These are phyloP conservation scores for Eolophus roseicapilla DNA, from an alignment of 2,113 vertebrate genomes.

Conservation along the genomic window DNA sequence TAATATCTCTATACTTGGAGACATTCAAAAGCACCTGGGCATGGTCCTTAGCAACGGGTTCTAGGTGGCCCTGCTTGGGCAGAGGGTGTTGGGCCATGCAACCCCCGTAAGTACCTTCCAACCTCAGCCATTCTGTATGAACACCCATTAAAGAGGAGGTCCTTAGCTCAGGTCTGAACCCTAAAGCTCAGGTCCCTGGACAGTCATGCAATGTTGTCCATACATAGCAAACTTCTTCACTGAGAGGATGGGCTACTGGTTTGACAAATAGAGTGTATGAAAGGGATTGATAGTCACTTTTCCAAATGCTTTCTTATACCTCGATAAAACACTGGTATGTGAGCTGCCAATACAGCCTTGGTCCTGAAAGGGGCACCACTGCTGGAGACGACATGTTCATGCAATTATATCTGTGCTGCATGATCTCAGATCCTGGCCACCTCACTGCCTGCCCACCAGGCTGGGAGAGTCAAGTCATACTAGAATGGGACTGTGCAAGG, in stretches of 20 bases:
- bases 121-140: not conserved
- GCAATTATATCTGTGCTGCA: not conserved
- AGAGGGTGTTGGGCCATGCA: not conserved
- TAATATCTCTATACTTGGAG: not conserved
- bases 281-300: not conserved
- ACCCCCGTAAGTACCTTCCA: not conserved
- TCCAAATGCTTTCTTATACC: not conserved
- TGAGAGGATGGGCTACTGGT: not conserved
- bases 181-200: not conserved
- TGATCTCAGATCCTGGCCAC: not conserved
- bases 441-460: not conserved
- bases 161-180: not conserved
- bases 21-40: not conserved
- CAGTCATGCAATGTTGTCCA: not conserved
- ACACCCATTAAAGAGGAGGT: not conserved
- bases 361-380: not conserved
- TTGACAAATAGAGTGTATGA: not conserved
- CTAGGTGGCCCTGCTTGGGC: not conserved
- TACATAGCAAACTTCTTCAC: not conserved
- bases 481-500: not conserved
- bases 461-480: not conserved
- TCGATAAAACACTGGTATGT: not conserved
- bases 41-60: not conserved
- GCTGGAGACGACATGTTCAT: not conserved
- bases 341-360: not conserved